A percentile compares a stretch with the other conserved stretches of the same genome.
Conservation (phyloP, 2,888 invertebrate species). For the Cylloceria caligata region DNA sequence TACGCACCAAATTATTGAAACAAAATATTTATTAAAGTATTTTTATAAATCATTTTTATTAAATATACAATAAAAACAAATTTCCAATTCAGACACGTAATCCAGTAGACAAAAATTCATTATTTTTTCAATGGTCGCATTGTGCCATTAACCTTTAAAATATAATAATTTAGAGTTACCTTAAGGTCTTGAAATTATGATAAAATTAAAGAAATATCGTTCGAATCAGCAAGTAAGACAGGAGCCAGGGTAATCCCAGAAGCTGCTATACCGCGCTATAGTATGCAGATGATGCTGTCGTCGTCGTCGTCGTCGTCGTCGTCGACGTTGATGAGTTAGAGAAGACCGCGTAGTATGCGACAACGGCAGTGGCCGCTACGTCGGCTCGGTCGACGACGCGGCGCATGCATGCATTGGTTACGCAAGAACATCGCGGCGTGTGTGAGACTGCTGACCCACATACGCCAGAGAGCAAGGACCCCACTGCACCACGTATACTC, state of each 20-base stretch:
- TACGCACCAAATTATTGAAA: constrained; percentile 2
- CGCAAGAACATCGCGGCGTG: constrained; percentile 83
- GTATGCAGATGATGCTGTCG: not conserved
- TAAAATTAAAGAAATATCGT: no score
- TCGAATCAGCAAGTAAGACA: no score
- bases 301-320: constrained; percentile 42
- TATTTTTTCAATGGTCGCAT: no score
- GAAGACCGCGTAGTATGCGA: constrained; percentile 59
- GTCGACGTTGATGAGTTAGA: constrained; percentile 40
- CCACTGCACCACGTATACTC: constrained; percentile 77
- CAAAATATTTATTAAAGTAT: no score
- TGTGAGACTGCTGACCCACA: constrained; percentile 85
- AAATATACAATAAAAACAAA: no score
- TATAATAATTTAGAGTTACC: no score
- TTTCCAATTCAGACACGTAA: no score
- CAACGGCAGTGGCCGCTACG: constrained; percentile 63
- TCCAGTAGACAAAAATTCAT: no score
- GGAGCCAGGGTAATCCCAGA: no score
- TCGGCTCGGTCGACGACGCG: constrained; percentile 62
- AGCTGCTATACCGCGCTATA: not conserved
- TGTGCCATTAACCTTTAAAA: no score
- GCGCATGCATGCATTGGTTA: constrained; percentile 83
- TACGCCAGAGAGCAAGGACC: constrained; percentile 84
- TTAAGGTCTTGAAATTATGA: no score
- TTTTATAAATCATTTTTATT: no score